Base-by-base conservation (phyloP, 2,888 invertebrate genomes). In the Pharmacophagus antenor region DNA sequence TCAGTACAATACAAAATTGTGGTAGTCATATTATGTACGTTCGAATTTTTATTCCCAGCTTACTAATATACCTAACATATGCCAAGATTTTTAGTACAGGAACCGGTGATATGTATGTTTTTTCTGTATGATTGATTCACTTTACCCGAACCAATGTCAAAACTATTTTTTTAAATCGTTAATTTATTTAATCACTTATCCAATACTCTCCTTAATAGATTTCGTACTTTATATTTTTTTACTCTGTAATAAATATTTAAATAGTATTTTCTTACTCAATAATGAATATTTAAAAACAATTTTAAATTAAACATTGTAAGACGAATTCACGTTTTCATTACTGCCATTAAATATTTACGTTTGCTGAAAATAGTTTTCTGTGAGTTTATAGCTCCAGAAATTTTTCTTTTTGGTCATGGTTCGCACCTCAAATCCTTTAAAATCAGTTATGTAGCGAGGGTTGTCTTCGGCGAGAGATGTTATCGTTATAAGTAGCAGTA, bases 21-120 rank as follows among this genome's bases (percentile, higher is more conserved):
- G 77, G 69, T 80, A 80, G 82, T 83, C 75, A 79, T 79, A 62
- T 62, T 58, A 62, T 64, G 67, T 67, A 66, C 52, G 63, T 67
- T 62, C 58, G 56, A 66, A 18, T 49, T 49, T 25, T 52, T 17
- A 27, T 37, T 4, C 17, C 37, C 20, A 3, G 37, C 2, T 17
- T 20, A 50, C 17, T 20, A 47, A 47, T 46, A 23, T 18, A 50
- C 22, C 22, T 46, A 18, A 31, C 42, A 31, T 50, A 42, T 59
- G 60, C 55, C 59, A 60, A 50, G 50, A 18, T 50, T 54, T 48
- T 46, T n/a, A 27, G 17, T 15, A 31, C 21, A 21, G 7, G 7
- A 22, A 20, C 25, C 37, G 42, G 49, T 48, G 48, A 48, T 46
- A 56, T 46, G 8, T 22, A 17, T 23, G 41, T 42, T 15, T 18